A percentile compares a stretch with the other conserved stretches of the same genome.
These are phyloP conservation scores for Platypus cylindrus DNA, from an alignment of 2,888 invertebrate species.

Conservation along the genomic window DNA sequence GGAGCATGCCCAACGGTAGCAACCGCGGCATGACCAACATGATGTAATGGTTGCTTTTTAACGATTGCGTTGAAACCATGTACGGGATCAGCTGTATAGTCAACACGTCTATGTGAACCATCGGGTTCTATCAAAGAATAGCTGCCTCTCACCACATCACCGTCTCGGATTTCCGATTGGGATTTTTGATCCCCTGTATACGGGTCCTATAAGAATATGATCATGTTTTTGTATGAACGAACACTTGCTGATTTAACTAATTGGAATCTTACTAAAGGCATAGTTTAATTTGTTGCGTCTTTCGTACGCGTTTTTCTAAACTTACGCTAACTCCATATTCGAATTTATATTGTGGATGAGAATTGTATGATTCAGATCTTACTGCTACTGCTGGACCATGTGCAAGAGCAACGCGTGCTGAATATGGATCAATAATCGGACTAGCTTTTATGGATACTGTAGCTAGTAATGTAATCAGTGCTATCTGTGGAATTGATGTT, in stretches of 20 bases:
- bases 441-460: slow-evolving; percentile 3
- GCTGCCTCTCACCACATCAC: slow-evolving; percentile 24
- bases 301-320: neutral
- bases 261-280: no score
- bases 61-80: slow-evolving; percentile 26
- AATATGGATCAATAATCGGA: slow-evolving; percentile 9
- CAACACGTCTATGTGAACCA: slow-evolving; percentile 23
- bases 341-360: slow-evolving; percentile 26
- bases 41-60: slow-evolving; percentile 20
- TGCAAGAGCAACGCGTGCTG: slow-evolving; percentile 16
- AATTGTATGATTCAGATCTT: slow-evolving; percentile 21
- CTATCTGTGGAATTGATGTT: no score
- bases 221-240: neutral
- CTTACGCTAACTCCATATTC: slow-evolving; percentile 24
- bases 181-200: slow-evolving; percentile 23
- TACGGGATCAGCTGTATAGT: slow-evolving; percentile 24
- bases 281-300: no score
- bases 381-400: slow-evolving; percentile 23
- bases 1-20: slow-evolving; percentile 21
- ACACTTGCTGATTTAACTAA: no score
- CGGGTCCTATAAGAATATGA: slow-evolving; percentile 18
- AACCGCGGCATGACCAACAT: slow-evolving; percentile 19
- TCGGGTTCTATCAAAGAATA: slow-evolving; percentile 25
- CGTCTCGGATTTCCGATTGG: slow-evolving; percentile 24
- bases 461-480: no score